Percentiles rank a stretch among this genome's conserved stretches.
phyloP scores from a whole-genome alignment of 2,797 vertebrate genomes.

The Oreochromis mossambicus region DNA sequence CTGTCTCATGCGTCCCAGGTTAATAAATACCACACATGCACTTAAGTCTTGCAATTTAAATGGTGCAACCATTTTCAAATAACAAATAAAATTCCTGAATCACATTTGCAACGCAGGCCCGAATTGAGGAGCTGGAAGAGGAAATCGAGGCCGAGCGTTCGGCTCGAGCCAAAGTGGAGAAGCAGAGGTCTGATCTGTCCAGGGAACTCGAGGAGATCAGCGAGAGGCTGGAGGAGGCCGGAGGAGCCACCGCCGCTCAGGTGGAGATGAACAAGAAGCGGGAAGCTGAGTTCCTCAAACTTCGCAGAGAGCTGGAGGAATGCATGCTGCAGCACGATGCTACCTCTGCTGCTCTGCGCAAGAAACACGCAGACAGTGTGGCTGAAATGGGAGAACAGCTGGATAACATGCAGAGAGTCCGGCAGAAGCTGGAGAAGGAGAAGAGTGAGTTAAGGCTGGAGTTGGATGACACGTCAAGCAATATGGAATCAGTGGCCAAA shows the following conservation, averaged over 20 bases:
- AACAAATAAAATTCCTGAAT: background rate
- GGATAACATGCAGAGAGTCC: slow-evolving; percentile 83
- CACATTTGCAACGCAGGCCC: slow-evolving; percentile 48
- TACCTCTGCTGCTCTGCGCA: slow-evolving; percentile 70
- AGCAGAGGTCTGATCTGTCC: slow-evolving; percentile 76
- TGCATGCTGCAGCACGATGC: slow-evolving; percentile 83
- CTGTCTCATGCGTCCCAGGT: background rate
- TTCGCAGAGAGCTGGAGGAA: slow-evolving; percentile 81
- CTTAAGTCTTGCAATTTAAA: background rate
- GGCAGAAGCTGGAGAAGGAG: slow-evolving; percentile 88
- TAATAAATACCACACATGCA: background rate
- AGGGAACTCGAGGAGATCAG: slow-evolving; percentile 87
- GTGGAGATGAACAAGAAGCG: slow-evolving; percentile 83
- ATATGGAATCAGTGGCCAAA: slow-evolving; percentile 79
- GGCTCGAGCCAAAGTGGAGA: slow-evolving; percentile 75
- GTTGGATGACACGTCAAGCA: slow-evolving; percentile 77
- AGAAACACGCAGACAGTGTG: slow-evolving; percentile 81
- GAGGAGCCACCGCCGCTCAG: slow-evolving; percentile 77
- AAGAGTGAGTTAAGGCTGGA: slow-evolving; percentile 88
- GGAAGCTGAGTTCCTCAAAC: slow-evolving; percentile 81
- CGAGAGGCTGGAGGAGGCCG: slow-evolving; percentile 81
- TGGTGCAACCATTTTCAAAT: background rate
- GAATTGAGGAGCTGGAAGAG: slow-evolving; percentile 83
- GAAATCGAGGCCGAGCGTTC: slow-evolving; percentile 81
- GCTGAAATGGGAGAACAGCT: slow-evolving; percentile 85